These are phyloP conservation scores for Tipula unca DNA, from an alignment of 2,888 invertebrate species.

Conservation along the genomic window DNA sequence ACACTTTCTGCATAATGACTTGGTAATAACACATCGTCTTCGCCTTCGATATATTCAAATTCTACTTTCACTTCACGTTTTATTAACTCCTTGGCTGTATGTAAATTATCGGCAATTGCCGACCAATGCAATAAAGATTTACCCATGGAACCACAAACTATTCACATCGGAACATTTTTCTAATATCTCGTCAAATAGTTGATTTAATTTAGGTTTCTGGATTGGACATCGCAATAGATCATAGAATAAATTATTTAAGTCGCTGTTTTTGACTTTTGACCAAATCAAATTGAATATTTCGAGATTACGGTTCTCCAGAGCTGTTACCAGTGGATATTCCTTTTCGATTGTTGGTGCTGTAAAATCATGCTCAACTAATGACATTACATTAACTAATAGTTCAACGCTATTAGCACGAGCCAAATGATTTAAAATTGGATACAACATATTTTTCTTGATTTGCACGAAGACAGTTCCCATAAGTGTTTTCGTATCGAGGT, in stretches of 20 bases:
- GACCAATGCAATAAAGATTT: not conserved
- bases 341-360: not conserved
- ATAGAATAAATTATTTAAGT: not conserved
- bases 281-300: not conserved
- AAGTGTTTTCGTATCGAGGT: too few relatives aligned
- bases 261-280: not conserved
- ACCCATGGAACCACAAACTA: not conserved
- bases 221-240: not conserved
- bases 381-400: not conserved
- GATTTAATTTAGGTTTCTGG: not conserved
- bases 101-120: not conserved
- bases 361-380: not conserved
- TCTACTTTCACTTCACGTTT: not conserved
- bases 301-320: not conserved
- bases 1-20: not conserved
- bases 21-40: not conserved
- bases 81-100: not conserved
- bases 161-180: not conserved
- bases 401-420: not conserved
- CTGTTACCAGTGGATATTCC: not conserved
- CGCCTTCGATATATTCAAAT: not conserved
- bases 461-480: too few relatives aligned
- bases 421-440: not conserved
- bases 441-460: not conserved
- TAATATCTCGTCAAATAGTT: not conserved